A percentile compares a stretch with the other conserved stretches of the same genome.
Conservation (phyloP, 2,113 vertebrate genomes). For the Tachuris rubrigastra region DNA sequence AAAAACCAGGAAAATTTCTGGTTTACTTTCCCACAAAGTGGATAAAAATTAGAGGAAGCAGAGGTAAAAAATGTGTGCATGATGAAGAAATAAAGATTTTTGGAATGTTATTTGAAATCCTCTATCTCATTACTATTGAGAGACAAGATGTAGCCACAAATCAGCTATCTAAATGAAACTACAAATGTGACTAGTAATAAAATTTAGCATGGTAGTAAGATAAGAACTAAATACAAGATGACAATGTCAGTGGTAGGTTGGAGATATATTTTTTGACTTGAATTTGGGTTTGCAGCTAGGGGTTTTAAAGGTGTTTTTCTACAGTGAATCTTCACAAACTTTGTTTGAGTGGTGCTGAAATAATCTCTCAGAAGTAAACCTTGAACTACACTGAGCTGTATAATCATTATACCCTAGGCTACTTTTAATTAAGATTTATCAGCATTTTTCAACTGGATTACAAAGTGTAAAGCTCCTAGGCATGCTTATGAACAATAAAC, state of each 20-base stretch:
- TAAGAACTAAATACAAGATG: slow-evolving; percentile 6
- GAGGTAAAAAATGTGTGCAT: not conserved
- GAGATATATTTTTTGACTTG: not conserved
- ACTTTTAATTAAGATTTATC: slow-evolving; percentile 65
- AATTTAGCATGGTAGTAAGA: not conserved
- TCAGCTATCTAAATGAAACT: slow-evolving; percentile 50
- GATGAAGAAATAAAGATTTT: not conserved
- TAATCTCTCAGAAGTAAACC: slow-evolving; percentile 21
- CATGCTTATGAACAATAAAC: slow-evolving; percentile 30
- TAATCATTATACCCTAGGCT: slow-evolving; percentile 14
- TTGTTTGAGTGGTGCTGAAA: not conserved
- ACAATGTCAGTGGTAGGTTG: not conserved
- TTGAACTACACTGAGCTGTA: not conserved
- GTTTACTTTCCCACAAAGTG: not conserved
- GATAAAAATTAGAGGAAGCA: not conserved
- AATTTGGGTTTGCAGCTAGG: not conserved
- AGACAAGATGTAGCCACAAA: not conserved
- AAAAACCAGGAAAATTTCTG: not conserved
- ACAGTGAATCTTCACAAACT: not conserved
- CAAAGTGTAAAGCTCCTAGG: slow-evolving; percentile 29
- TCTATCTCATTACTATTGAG: slow-evolving; percentile 7
- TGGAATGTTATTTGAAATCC: not conserved
- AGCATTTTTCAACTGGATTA: slow-evolving; percentile 34
- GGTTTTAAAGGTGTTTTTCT: slow-evolving; percentile 3
- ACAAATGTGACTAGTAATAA: slow-evolving; percentile 40